phyloP scores from a whole-genome alignment of 2,888 invertebrate species.

The Cryptocheilus praepositus region DNA sequence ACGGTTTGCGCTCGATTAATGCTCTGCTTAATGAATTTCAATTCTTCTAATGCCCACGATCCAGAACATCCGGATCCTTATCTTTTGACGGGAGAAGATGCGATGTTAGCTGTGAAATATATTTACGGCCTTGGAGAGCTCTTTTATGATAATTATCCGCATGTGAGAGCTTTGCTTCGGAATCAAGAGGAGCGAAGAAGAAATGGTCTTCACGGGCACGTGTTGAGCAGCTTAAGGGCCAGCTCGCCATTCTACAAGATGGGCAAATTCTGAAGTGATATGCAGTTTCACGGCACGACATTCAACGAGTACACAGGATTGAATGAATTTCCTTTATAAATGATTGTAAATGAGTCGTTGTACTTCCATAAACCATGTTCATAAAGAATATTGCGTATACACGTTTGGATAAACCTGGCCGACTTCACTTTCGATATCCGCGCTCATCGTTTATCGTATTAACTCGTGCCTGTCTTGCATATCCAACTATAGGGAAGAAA shows the following conservation, averaged over 20 bases:
- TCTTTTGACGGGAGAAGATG: constrained; percentile 79
- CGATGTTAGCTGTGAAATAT: constrained; percentile 77
- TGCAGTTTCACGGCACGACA: constrained; percentile 52
- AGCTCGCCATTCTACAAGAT: constrained; percentile 78
- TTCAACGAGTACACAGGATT: constrained; percentile 3
- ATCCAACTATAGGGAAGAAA: too few species aligned
- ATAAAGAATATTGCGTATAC: too few species aligned
- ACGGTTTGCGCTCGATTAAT: too few species aligned
- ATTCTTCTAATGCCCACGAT: constrained; percentile 5
- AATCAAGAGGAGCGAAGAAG: constrained; percentile 79
- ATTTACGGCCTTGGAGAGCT: constrained; percentile 78
- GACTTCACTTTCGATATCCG: too few species aligned
- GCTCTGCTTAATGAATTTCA: too few species aligned
- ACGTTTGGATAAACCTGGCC: too few species aligned
- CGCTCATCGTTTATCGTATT: too few species aligned
- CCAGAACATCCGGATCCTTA: constrained; percentile 78
- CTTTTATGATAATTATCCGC: constrained; percentile 82
- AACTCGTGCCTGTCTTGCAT: too few species aligned
- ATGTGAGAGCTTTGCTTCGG: constrained; percentile 78
- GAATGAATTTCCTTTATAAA: background rate
- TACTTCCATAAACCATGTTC: too few species aligned
- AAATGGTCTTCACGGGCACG: constrained; percentile 79
- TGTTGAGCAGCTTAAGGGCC: constrained; percentile 80
- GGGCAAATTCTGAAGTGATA: too few species aligned
- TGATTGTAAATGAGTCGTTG: constrained; percentile 2